Evolutionary conservation across 2,888 invertebrate species (phyloP).

Genomic region (Cordilura impudica): DNA sequence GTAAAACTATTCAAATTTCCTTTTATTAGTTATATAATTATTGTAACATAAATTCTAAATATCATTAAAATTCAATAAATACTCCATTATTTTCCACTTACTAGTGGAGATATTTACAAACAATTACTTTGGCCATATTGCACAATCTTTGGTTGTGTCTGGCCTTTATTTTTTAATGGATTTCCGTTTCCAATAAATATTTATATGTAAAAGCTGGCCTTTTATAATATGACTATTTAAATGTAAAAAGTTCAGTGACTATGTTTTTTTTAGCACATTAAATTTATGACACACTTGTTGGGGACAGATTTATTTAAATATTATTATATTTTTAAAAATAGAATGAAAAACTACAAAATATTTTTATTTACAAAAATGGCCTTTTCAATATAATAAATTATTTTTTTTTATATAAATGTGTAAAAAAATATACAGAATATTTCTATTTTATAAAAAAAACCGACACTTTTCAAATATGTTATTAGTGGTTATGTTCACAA

Average conservation of each 20-base stretch:
- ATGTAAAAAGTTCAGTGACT: not conserved
- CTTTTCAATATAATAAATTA: not conserved
- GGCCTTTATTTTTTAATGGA: constrained; percentile 35
- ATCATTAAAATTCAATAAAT: constrained; percentile 46
- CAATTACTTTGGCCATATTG: constrained; percentile 13
- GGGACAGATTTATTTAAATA: not conserved
- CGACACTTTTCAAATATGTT: constrained; percentile 11
- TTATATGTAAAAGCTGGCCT: not conserved
- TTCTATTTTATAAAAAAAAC: constrained; percentile 4
- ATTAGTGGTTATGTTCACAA: constrained; percentile 48
- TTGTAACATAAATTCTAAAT: not conserved
- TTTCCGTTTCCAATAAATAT: constrained; percentile 23
- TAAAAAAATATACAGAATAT: not conserved
- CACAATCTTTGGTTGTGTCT: not conserved
- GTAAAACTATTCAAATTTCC: too few species aligned
- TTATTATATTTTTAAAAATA: not conserved
- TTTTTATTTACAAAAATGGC: not conserved
- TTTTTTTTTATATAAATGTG: not conserved
- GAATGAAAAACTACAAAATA: not conserved
- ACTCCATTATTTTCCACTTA: constrained; percentile 44
- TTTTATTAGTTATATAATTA: too few species aligned
- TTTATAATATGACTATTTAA: not conserved
- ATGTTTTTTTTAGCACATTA: not conserved
- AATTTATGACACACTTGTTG: constrained; percentile 46
- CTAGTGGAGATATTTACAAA: constrained; percentile 37